Percentiles rank a stretch among this genome's conserved stretches.
These are phyloP conservation scores for Aldabrachelys gigantea DNA, from an alignment of 2,113 vertebrate genomes.

Conservation along the genomic window DNA sequence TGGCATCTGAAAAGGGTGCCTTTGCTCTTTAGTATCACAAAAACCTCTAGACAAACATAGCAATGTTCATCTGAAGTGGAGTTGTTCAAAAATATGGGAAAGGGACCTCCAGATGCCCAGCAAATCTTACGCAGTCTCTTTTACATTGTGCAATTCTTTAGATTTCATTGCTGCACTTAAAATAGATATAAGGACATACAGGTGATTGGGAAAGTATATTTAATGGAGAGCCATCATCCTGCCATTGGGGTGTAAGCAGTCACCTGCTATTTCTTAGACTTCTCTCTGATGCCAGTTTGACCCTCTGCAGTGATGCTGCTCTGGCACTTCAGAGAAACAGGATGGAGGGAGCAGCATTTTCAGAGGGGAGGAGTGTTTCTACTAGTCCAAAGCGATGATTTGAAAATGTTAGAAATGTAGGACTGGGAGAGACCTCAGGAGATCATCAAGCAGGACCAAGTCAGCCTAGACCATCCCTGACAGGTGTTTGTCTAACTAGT, in stretches of 20 bases:
- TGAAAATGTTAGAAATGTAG: neutral
- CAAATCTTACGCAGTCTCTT: neutral
- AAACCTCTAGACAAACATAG: neutral
- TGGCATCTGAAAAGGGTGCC: neutral
- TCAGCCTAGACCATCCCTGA: neutral
- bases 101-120: fast-evolving
- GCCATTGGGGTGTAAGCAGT: neutral
- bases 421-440: neutral
- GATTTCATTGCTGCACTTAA: too few species aligned
- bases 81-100: neutral
- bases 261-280: neutral
- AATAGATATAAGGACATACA: fast-evolving
- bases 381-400: neutral
- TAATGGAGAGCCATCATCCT: conserved; percentile 6
- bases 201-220: neutral
- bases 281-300: neutral
- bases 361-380: neutral
- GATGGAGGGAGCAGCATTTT: neutral
- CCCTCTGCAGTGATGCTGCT: fast-evolving
- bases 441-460: neutral
- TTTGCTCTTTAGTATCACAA: neutral
- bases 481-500: neutral
- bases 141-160: neutral
- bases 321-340: fast-evolving
- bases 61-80: neutral